Evolutionary conservation across 2,888 invertebrate species (phyloP), one percentile per base, ranked within the genome.

Genomic region (Stenichneumon culpator): DNA sequence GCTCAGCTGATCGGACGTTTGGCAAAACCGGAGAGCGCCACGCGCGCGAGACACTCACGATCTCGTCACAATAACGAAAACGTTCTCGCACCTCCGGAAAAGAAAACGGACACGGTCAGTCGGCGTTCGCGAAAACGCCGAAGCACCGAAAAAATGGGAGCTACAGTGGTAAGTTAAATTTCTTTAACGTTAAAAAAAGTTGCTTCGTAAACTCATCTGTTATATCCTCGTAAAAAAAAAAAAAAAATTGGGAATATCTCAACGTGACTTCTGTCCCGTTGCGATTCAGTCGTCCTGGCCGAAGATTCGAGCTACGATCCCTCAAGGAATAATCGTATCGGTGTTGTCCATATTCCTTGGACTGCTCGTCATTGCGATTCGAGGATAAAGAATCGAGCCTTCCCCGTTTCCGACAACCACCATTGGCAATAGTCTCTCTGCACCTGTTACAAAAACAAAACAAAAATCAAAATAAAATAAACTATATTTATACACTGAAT

Each of bases 71-170:
- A 86, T 36, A 92, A 89, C 87, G 94, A 94, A 69, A 91, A 93
- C 83, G 78, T 89, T n/a, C 88, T 89, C 28, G 93, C 90, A 72
- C 93, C 94, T 87, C 87, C 89, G 19, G 94, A 94, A 65, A 94
- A 93, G 79, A 93, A 93, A 80, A 89, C 87, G 25, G 95, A 95
- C 86, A 93, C 94, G 32, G 93, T 94, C 47, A 90, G 92, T 22
- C 91, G 94, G 80, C 94, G 94, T 65, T 95, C 95, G 60, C 94
- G 96, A 88, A 96, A 96, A 90, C 94, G 96, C 84, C 94, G 96
- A 82, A 96, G 96, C 87, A 94, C 95, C 22, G 96, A 96, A 89
- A 96, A 96, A 92, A 94, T 95, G 88, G 95, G 95, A 79, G 94
- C 95, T 57, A 95, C 95, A 90, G 95, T 96, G 94, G 96, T 96